phyloP scores from a whole-genome alignment of 2,797 vertebrate species.

The Meda fulgida region DNA sequence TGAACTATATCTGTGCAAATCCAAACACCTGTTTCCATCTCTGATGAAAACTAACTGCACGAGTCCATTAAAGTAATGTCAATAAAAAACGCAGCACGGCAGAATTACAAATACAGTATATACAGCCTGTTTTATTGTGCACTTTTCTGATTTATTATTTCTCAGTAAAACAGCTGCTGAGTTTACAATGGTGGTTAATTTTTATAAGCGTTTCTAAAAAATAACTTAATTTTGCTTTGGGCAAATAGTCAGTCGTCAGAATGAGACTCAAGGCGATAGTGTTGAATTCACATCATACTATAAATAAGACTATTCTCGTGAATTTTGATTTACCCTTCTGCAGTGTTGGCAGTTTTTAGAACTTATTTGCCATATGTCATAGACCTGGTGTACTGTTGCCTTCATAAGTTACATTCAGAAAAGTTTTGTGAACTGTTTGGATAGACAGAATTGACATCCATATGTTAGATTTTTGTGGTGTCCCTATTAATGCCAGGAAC shows the following conservation, averaged over 20 bases:
- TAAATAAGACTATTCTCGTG: conserved; percentile 19
- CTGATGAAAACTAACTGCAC: neutral
- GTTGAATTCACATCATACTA: conserved; percentile 2
- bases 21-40: conserved; percentile 31
- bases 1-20: conserved; percentile 14
- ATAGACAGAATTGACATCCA: neutral
- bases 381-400: conserved; percentile 6
- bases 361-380: conserved; percentile 4
- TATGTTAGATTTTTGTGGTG: neutral
- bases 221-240: conserved; percentile 33
- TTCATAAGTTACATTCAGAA: conserved; percentile 27
- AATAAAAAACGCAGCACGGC: conserved; percentile 15
- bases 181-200: conserved; percentile 41
- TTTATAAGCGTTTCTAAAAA: conserved; percentile 50
- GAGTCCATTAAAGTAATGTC: conserved; percentile 33
- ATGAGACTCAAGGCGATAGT: conserved; percentile 1
- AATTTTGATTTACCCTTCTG: conserved; percentile 19
- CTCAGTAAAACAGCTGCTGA: conserved; percentile 40
- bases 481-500: neutral
- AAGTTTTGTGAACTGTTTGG: conserved; percentile 15
- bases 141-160: conserved; percentile 38
- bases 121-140: conserved; percentile 42
- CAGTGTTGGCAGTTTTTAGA: conserved; percentile 5
- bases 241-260: conserved; percentile 7
- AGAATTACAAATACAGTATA: conserved; percentile 37